Conservation (phyloP, 2,797 vertebrate genomes). For the Channa striata region DNA sequence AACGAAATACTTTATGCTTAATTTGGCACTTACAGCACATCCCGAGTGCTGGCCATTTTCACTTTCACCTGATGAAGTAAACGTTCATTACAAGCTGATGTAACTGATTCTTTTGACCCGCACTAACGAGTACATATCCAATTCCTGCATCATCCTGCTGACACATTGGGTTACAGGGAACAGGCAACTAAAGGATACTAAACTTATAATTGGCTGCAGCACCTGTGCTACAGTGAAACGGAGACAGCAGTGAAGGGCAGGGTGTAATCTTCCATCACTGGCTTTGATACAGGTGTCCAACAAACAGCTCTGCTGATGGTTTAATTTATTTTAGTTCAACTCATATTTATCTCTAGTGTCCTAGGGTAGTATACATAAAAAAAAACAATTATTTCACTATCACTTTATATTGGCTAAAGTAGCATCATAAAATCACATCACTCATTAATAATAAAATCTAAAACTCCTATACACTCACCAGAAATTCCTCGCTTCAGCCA, state of each 20-base stretch:
- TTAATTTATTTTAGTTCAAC: slow-evolving; percentile 59
- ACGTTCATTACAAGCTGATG: slow-evolving; percentile 15
- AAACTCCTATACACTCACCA: slow-evolving; percentile 76
- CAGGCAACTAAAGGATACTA: slow-evolving; percentile 30
- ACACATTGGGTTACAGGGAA: slow-evolving; percentile 22
- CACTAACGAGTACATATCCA: slow-evolving; percentile 23
- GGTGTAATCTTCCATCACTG: slow-evolving; percentile 60
- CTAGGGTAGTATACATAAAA: slow-evolving; percentile 7
- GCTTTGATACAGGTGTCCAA: slow-evolving; percentile 42
- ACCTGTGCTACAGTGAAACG: slow-evolving; percentile 30
- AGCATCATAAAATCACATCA: not conserved
- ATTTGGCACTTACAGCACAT: not conserved
- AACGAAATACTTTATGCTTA: not conserved
- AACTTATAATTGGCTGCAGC: slow-evolving; percentile 41
- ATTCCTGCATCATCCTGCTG: slow-evolving; percentile 28
- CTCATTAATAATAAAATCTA: not conserved
- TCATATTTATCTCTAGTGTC: not conserved
- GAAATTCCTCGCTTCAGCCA: slow-evolving; percentile 94
- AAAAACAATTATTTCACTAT: not conserved
- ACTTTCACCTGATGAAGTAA: slow-evolving; percentile 14
- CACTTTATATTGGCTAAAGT: not conserved
- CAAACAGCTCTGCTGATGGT: slow-evolving; percentile 34
- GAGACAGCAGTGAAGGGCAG: slow-evolving; percentile 38
- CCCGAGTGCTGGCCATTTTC: not conserved
- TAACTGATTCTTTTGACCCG: slow-evolving; percentile 24